phyloP scores from a whole-genome alignment of 2,888 invertebrate species.

The Cheilosia soror region DNA sequence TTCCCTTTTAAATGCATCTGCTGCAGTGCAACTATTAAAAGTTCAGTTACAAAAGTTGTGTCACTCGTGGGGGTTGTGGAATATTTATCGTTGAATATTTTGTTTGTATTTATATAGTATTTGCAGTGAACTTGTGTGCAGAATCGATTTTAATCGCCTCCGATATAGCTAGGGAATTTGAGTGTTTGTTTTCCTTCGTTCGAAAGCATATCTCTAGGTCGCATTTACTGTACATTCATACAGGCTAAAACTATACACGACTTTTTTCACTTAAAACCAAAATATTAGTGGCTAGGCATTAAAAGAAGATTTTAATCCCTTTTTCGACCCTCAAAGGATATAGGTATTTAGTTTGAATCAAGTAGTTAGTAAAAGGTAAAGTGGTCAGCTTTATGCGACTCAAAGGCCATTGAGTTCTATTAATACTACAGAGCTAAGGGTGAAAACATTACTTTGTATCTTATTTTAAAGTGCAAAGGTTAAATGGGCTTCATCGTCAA shows the following conservation, averaged over 20 bases:
- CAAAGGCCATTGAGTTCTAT: neutral
- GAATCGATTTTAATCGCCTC: slow-evolving; percentile 15
- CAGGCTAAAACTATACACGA: neutral
- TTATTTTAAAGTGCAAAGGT: neutral
- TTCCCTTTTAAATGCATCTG: slow-evolving; percentile 33
- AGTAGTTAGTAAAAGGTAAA: neutral
- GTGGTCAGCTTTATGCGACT: slow-evolving; percentile 1
- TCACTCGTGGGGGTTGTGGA: slow-evolving; percentile 40
- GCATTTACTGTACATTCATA: neutral
- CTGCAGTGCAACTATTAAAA: slow-evolving; percentile 34
- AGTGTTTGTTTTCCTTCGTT: neutral
- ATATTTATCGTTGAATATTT: slow-evolving; percentile 38
- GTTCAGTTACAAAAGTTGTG: slow-evolving; percentile 32
- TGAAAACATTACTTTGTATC: neutral
- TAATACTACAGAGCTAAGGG: neutral
- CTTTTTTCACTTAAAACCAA: neutral
- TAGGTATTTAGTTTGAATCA: neutral
- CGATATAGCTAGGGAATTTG: neutral
- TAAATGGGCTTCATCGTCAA: neutral
- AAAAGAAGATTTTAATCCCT: neutral
- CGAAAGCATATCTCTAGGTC: slow-evolving; percentile 3
- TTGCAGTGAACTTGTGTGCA: neutral
- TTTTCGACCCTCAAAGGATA: neutral
- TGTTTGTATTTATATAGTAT: neutral
- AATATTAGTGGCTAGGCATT: neutral